Base-by-base conservation (phyloP, 1,140 invertebrate genomes). In the Pseudachorutes palmiensis region DNA sequence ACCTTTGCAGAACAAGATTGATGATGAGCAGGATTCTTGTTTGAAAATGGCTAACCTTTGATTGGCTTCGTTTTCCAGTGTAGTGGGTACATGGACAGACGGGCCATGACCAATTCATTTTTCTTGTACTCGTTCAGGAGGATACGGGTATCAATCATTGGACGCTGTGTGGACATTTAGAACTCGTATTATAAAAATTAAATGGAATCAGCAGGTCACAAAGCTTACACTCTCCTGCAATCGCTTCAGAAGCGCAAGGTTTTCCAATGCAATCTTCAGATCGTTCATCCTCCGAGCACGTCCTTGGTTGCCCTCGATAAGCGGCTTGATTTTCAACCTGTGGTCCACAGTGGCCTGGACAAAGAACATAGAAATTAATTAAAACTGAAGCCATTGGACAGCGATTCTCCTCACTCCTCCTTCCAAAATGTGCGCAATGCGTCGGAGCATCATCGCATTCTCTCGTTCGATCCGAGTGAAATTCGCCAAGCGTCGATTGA, bases 391-490 rank as follows among this genome's bases (percentile, higher is more conserved):
- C 5, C 14, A 32, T 24, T 61, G 30, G 59, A 32, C 9, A 28
- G 9, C 19, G 31, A 19, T 3, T 32, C 61, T 51, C 36, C 48
- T 9, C 57, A 70, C 71, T 31, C 49, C 28, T 60, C 69, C 64
- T 36, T 69, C 33, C 62, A 73, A 66, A 30, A 73, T 70, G 16
- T 31, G n/a, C 22, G 71, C 66, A 32, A 73, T 67, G 1, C 66
- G 60, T 19, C 41, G 64, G 14, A 70, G 28, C 68, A 73, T 70
- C n/a, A 65, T 60, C 2, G 71, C 69, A 67, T 73, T 73, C 41
- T 73, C 71, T 29, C 67, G 30, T 31, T 73, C 71, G 55, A 73
- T 73, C 32, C 69, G 36, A 31, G 66, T 36, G 57, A 70, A 73
- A n/a, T 48, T 49, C 0, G 64, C 64, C 1, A 73, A 16, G 2